Evolutionary conservation across 2,113 vertebrate species (phyloP), one percentile per base, ranked within the genome.

Genomic region (Eclectus roratus): DNA sequence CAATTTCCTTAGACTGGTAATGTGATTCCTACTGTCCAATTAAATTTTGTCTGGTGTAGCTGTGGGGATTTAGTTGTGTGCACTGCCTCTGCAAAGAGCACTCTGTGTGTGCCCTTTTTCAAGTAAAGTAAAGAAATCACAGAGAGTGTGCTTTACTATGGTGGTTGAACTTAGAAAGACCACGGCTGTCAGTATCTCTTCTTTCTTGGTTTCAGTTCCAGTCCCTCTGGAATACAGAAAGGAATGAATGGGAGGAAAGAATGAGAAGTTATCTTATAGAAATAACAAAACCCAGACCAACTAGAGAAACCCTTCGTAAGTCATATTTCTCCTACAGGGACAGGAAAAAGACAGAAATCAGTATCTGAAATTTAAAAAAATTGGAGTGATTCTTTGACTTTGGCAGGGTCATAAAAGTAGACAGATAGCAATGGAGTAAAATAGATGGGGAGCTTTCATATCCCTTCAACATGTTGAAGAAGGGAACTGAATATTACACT

Each of bases 221-320:
- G 20, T 78, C 21, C 80, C 31, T 78, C 49, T 74, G 50, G 60
- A 74, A 81, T 58, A 61, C 14, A 63, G 80, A 66, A 78, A 74
- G 73, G 43, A 89, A 80, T 1, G 9, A 95, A 92, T 41, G 33
- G 37, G 47, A 92, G 11, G 68, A 64, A 93, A 80, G 76, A 77
- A 88, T 70, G 63, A 94, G 33, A 66, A 61, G 33, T 77, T 46
- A 52, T 87, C 81, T 93, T 93, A 86, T 60, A 91, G 72, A 91
- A 86, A 66, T 74, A 88, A 61, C 44, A 77, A 92, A 92, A 24
- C 44, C 49, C 60, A 80, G 78, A 66, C 17, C 28, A 92, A 78
- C 21, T 55, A 80, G 69, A 73, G 58, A 91, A 77, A 78, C 31
- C 28, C 28, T 78, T 74, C 1, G 1, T 71, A 78, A 84, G 84